Base-by-base conservation (phyloP, 2,888 invertebrate genomes). In the Cryptocephalus primarius region DNA sequence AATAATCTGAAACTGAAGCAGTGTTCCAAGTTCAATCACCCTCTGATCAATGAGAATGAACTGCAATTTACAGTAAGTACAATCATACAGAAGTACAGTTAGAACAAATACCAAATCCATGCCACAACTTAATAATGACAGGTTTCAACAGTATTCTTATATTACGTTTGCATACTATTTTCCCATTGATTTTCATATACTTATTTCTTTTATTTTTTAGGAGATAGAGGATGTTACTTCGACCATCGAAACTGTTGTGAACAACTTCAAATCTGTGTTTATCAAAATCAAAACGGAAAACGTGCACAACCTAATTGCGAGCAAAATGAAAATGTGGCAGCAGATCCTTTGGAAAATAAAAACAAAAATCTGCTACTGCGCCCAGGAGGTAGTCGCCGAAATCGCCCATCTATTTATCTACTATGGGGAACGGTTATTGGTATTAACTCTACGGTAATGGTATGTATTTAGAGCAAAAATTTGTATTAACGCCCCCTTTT, bases 141-240 rank as follows among this genome's bases (percentile, higher is more conserved):
- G n/a, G n/a, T n/a, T n/a, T n/a, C n/a, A n/a, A n/a, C n/a, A n/a
- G n/a, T n/a, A n/a, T n/a, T n/a, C n/a, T n/a, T n/a, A n/a, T n/a
- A n/a, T n/a, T n/a, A n/a, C n/a, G n/a, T n/a, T n/a, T n/a, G n/a
- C n/a, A n/a, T n/a, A n/a, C n/a, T n/a, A n/a, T n/a, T 14, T 41
- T 41, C 6, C 12, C 9, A 39, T 8, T n/a, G n/a, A n/a, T n/a
- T n/a, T n/a, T n/a, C n/a, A n/a, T n/a, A n/a, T n/a, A n/a, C n/a
- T n/a, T n/a, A n/a, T n/a, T 6, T n/a, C 6, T 22, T 39, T 11
- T 32, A 41, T 39, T 13, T 73, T 74, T 42, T 62, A 80, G 79
- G 75, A 77, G 62, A 64, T 80, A 63, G 76, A 78, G 67, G 73
- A 74, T 67, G 72, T 78, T 57, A 72, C 75, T 63, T 72, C 72